A percentile compares a stretch with the other conserved stretches of the same genome.
phyloP scores from a whole-genome alignment of 1,140 invertebrate genomes.

The Heliconius congener region DNA sequence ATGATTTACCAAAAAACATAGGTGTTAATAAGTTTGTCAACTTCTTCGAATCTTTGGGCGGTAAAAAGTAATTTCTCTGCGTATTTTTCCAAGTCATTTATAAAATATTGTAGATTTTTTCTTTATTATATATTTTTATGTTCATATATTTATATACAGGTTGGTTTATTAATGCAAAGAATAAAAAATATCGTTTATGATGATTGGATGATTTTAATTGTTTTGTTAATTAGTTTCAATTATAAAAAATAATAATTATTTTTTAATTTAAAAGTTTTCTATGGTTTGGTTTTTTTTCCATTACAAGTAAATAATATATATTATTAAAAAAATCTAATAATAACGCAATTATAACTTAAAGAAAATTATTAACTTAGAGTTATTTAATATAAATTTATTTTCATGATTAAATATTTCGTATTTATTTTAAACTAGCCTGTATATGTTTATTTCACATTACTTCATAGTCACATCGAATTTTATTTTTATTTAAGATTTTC shows the following conservation, averaged over 20 bases:
- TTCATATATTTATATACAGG: not conserved
- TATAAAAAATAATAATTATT: too few relatives aligned
- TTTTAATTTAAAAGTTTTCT: too few relatives aligned
- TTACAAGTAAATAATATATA: too few relatives aligned
- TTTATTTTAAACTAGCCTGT: not conserved
- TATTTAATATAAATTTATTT: not conserved
- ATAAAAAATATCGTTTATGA: too few relatives aligned
- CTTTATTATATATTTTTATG: not conserved
- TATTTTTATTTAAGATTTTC: not conserved
- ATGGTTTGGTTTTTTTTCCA: too few relatives aligned
- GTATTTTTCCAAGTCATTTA: not conserved
- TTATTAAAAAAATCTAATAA: too few relatives aligned
- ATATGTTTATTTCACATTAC: not conserved
- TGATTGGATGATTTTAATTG: too few relatives aligned
- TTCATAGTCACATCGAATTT: not conserved
- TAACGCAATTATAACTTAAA: too few relatives aligned
- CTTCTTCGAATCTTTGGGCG: slow-evolving; percentile 75
- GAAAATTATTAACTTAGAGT: too few relatives aligned
- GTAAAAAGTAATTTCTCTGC: slow-evolving; percentile 61
- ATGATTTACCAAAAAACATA: slow-evolving; percentile 77
- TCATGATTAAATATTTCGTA: not conserved
- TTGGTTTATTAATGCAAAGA: not conserved
- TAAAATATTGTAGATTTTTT: not conserved
- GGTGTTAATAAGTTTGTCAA: slow-evolving; percentile 77
- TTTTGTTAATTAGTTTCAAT: too few relatives aligned